Evolutionary conservation across 2,888 invertebrate species (phyloP).

Genomic region (Lasioglossum vierecki): DNA sequence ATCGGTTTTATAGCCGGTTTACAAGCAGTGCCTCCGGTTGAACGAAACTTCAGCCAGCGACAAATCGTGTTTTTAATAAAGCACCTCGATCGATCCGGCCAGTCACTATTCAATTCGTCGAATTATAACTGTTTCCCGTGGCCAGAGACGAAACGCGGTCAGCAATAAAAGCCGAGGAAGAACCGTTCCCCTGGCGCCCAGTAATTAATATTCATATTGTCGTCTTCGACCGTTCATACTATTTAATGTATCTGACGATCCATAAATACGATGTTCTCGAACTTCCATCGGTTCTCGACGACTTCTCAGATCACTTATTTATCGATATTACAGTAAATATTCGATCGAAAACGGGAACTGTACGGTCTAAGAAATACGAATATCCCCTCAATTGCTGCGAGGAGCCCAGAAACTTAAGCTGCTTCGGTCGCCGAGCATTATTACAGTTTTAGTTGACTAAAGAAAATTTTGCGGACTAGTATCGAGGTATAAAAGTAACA

Average conservation of each 20-base stretch:
- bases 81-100: slow-evolving; percentile 12
- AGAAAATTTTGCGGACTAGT: too few relatives aligned
- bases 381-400: too few relatives aligned
- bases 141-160: neutral
- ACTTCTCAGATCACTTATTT: neutral
- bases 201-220: slow-evolving; percentile 24
- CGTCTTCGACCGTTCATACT: neutral
- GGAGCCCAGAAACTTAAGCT: too few relatives aligned
- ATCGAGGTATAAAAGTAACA: neutral
- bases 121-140: slow-evolving; percentile 25
- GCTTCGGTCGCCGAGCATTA: too few relatives aligned
- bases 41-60: slow-evolving; percentile 13
- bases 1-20: slow-evolving; percentile 24
- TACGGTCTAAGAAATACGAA: too few relatives aligned
- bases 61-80: neutral
- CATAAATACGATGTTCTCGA: neutral
- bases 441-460: too few relatives aligned
- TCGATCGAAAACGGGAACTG: too few relatives aligned
- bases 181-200: neutral
- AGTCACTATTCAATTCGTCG: slow-evolving; percentile 7
- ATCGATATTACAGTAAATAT: neutral
- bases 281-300: neutral
- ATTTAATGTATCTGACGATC: neutral
- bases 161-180: neutral
- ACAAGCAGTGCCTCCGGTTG: slow-evolving; percentile 24